A percentile compares a stretch with the other conserved stretches of the same genome.
phyloP scores from a whole-genome alignment of 2,113 vertebrate species.

The Ranitomeya variabilis region DNA sequence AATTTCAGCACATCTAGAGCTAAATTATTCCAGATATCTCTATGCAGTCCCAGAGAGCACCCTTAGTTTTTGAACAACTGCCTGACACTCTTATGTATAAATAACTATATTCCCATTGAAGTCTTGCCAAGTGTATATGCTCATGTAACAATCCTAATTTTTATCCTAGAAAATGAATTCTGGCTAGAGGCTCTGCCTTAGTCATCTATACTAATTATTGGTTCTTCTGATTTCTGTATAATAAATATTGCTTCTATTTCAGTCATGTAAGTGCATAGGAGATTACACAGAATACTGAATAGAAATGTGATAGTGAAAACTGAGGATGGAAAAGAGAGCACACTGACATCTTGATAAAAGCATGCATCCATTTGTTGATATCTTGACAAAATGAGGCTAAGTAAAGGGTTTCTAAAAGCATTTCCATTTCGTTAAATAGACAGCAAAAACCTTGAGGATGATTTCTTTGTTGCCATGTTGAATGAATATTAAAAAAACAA shows the following conservation, averaged over 20 bases:
- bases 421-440: background rate
- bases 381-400: background rate
- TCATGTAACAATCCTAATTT: background rate
- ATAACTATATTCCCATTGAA: constrained; percentile 3
- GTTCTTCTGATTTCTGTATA: constrained; percentile 7
- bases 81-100: constrained; percentile 11
- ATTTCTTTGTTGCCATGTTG: background rate
- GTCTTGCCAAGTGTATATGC: background rate
- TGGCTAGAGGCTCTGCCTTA: background rate
- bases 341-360: background rate
- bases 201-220: background rate
- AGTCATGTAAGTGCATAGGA: constrained; percentile 12
- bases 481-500: background rate
- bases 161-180: background rate
- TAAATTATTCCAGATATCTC: background rate
- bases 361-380: background rate
- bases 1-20: background rate
- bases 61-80: background rate
- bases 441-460: background rate
- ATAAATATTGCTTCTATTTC: constrained; percentile 31
- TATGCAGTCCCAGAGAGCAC: background rate
- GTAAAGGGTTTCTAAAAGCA: background rate
- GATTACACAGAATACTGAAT: constrained; percentile 1
- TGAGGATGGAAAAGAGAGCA: background rate
- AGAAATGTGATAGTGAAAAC: background rate